Evolutionary conservation across 2,888 invertebrate genomes (phyloP).

Genomic region (Didymodactylos carnosus): DNA sequence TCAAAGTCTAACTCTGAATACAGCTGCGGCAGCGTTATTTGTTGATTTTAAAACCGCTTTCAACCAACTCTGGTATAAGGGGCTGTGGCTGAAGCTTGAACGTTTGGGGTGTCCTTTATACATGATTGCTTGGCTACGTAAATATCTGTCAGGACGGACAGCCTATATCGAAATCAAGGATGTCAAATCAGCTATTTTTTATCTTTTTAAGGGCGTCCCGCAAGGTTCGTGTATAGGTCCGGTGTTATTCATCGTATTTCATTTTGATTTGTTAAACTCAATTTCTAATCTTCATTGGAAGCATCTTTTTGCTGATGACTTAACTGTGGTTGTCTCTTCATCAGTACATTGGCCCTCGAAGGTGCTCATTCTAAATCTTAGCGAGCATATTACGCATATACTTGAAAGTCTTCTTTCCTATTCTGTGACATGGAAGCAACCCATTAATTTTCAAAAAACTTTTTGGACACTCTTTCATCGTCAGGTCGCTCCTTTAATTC

Average conservation of each 20-base stretch:
- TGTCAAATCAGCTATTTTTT: not conserved
- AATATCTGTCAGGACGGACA: not conserved
- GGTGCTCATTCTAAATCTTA: not conserved
- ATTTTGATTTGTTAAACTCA: not conserved
- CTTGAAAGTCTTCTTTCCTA: no score
- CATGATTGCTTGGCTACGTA: not conserved
- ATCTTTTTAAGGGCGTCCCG: not conserved
- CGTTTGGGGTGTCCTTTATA: not conserved
- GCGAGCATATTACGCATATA: no score
- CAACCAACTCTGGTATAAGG: not conserved
- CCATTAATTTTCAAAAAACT: no score
- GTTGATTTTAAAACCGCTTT: not conserved
- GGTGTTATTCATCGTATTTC: not conserved
- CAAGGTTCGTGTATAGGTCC: not conserved
- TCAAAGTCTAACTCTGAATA: not conserved
- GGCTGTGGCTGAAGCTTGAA: not conserved
- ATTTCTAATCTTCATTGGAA: not conserved
- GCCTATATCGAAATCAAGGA: not conserved
- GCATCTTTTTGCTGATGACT: not conserved
- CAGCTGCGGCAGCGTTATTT: not conserved
- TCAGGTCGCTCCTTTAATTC: no score
- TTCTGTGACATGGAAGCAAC: no score
- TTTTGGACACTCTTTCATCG: no score
- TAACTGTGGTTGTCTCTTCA: not conserved
- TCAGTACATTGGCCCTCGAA: not conserved